Conservation (phyloP, 2,888 invertebrate genomes). For the Bhutanitis thaidina region DNA sequence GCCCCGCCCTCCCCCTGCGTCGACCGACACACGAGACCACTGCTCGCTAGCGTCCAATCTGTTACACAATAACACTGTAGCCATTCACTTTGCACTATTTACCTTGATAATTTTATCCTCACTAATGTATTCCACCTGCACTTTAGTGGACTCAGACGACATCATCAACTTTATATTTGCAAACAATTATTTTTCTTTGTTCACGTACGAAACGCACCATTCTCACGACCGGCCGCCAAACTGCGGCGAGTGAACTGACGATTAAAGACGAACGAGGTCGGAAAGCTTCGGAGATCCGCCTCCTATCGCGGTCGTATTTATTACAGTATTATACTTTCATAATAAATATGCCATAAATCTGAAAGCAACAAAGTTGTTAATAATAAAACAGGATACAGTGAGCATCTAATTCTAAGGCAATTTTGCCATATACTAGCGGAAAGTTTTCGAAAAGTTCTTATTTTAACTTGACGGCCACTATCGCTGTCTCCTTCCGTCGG, state of each 20-base stretch:
- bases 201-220: conserved; percentile 70
- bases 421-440: conserved; percentile 12
- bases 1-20: conserved; percentile 80
- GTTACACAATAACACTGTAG: conserved; percentile 72
- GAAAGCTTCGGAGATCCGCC: conserved; percentile 74
- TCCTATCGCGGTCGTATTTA: conserved; percentile 70
- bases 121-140: conserved; percentile 73
- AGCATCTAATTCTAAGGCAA: background rate
- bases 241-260: conserved; percentile 75
- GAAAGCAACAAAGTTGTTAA: background rate
- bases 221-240: conserved; percentile 77
- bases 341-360: background rate
- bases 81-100: conserved; percentile 56
- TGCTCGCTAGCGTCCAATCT: conserved; percentile 74
- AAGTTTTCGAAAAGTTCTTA: conserved; percentile 21
- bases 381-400: background rate
- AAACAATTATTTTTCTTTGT: conserved; percentile 71
- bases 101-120: conserved; percentile 74
- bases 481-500: conserved; percentile 60
- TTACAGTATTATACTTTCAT: conserved; percentile 34
- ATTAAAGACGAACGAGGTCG: conserved; percentile 56
- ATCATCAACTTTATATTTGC: conserved; percentile 71
- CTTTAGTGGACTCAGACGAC: conserved; percentile 75
- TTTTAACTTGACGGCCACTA: conserved; percentile 36
- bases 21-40: conserved; percentile 70